These are phyloP conservation scores for Spodoptera exigua DNA, from an alignment of 2,888 invertebrate genomes.

Conservation along the genomic window DNA sequence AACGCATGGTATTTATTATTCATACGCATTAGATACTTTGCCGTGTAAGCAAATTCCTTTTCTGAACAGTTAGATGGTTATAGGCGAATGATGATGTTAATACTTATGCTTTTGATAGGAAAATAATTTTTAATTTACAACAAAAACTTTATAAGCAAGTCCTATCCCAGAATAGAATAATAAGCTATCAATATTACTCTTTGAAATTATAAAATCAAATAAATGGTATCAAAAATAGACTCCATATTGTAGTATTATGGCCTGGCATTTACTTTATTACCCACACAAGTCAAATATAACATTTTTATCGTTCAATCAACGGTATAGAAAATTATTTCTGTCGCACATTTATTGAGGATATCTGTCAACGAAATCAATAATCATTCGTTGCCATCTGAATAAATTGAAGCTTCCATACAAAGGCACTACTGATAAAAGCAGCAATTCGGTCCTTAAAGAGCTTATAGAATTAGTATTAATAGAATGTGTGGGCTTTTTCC, in stretches of 20 bases:
- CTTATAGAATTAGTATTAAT: conserved; percentile 4
- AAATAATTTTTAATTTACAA: too few relatives aligned
- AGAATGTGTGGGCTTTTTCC: conserved; percentile 4
- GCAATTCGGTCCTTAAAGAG: neutral
- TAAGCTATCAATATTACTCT: too few relatives aligned
- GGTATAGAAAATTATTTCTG: conserved; percentile 5
- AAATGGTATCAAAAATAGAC: too few relatives aligned
- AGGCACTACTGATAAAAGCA: conserved; percentile 9
- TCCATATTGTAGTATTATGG: neutral
- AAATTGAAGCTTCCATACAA: conserved; percentile 1
- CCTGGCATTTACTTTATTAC: neutral
- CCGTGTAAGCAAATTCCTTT: too few relatives aligned
- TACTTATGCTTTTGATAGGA: too few relatives aligned
- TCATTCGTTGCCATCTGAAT: conserved; percentile 1
- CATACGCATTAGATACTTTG: too few relatives aligned
- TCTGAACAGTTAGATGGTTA: too few relatives aligned
- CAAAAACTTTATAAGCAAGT: too few relatives aligned
- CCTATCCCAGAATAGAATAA: too few relatives aligned
- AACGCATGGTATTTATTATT: too few relatives aligned
- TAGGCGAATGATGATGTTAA: too few relatives aligned
- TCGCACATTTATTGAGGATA: neutral
- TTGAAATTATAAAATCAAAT: too few relatives aligned
- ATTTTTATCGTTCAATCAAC: neutral
- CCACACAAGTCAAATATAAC: neutral
- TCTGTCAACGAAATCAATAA: conserved; percentile 4